Base-by-base conservation (phyloP, 1,140 invertebrate species). In the Drosophila pruinosa region DNA sequence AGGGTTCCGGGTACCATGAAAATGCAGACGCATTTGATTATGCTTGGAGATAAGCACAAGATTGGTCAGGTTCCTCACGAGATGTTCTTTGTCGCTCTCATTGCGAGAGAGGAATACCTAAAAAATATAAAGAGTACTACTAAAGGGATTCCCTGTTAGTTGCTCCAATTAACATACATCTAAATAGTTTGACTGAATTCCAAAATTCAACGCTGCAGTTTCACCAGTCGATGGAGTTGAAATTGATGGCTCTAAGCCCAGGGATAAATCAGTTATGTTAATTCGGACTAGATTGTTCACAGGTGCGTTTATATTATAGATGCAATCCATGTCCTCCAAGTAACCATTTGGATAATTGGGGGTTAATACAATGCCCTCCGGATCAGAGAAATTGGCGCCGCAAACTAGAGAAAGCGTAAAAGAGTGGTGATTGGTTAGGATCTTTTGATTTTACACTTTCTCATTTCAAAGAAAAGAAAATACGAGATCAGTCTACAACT, bases 341-440 rank as follows among this genome's bases (percentile, higher is more conserved):
- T 97, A 97, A 39, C 89, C 89, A 5, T 94, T 92, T 0, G 97
- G 97, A 92, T 97, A 97, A 47, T 94, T 95, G 0, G 97, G 97
- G 1, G 96, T 97, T 28, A 91, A 92, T 1, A 98, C 90, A 0
- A 93, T 21, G 7, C 94, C 96, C 39, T 90, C 92, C 2, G 89
- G 63, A 4, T 92, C 92, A 0, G 81, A 89, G 79, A 94, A 95
- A 22, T 91, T 91, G 17, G 94, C 93, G 26, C 94, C 94, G 92
- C 97, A 98, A 41, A 94, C 92, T 94, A 73, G 58, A 54, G 12
- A 22, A n/a, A 12, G 3, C n/a, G n/a, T 34, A 34, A 4, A 12
- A 4, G 31, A n/a, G n/a, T n/a, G n/a, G n/a, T n/a, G n/a, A n/a
- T n/a, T n/a, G n/a, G n/a, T n/a, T n/a, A n/a, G n/a, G n/a, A n/a